Percentiles rank a stretch among this genome's conserved stretches.
These are phyloP conservation scores for Erebia epiphron DNA, from an alignment of 2,888 invertebrate species.

Conservation along the genomic window DNA sequence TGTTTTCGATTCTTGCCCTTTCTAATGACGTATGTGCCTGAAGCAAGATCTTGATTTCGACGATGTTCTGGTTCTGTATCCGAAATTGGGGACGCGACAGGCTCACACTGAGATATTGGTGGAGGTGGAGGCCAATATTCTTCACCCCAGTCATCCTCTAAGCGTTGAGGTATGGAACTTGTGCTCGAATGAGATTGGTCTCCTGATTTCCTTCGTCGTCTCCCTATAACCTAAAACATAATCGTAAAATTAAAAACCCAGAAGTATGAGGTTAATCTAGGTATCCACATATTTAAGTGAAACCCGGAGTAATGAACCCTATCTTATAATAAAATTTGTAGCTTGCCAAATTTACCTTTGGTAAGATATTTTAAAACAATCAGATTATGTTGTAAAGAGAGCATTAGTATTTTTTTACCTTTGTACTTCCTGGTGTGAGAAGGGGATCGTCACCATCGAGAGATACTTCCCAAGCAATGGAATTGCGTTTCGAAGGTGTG, in stretches of 20 bases:
- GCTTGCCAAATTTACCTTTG: too few relatives aligned
- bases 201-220: conserved; percentile 81
- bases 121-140: conserved; percentile 90
- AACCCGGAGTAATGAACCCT: too few relatives aligned
- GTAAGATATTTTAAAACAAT: too few relatives aligned
- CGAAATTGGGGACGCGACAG: conserved; percentile 87
- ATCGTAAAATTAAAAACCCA: background rate
- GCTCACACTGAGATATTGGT: conserved; percentile 84
- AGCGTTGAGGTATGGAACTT: conserved; percentile 87
- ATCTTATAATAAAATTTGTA: too few relatives aligned
- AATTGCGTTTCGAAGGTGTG: conserved; percentile 88
- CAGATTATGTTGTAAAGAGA: background rate
- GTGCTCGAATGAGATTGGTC: conserved; percentile 86
- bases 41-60: conserved; percentile 63
- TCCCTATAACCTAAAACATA: conserved; percentile 77
- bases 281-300: too few relatives aligned
- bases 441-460: conserved; percentile 88
- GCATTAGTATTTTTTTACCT: conserved; percentile 62
- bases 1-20: conserved; percentile 88
- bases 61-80: conserved; percentile 77
- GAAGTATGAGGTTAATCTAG: too few relatives aligned
- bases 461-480: conserved; percentile 94
- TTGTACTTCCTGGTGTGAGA: conserved; percentile 87
- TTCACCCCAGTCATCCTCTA: conserved; percentile 84
- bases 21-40: conserved; percentile 92